Base-by-base conservation (phyloP, 2,888 invertebrate genomes). In the Sussaba pulchella region DNA sequence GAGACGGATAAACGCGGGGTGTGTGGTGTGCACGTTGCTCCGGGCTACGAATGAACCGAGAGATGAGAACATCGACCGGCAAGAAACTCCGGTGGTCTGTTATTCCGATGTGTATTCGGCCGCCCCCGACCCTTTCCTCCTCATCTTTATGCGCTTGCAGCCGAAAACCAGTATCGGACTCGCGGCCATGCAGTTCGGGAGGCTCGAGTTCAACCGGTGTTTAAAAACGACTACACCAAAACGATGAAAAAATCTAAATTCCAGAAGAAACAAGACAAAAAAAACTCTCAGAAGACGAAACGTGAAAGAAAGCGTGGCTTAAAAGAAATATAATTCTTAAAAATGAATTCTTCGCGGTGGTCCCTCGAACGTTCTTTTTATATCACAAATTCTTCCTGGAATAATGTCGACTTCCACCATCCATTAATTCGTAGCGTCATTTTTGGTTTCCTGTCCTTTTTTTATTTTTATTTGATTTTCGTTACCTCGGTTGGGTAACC, bases 91-190 rank as follows among this genome's bases (percentile, higher is more conserved):
- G 67, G 50, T 75, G 75, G 67, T 69, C 67, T 47, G 17, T 45
- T 47, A 12, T 14, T 21, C 47, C 3, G 19, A 21, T 50, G 50
- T 54, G 14, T 54, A 24, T n/a, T 52, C 17, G 14, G n/a, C n/a
- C n/a, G n/a, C n/a, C n/a, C n/a, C n/a, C n/a, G n/a, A n/a, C n/a
- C n/a, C n/a, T 54, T 19, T 72, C 61, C 21, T 45, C 21, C 66
- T 47, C 45, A 43, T 36, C 21, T 31, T 45, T 21, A n/a, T n/a
- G 31, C 14, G 21, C 8, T 19, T n/a, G 9, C 67, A 26, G 10
- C 24, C 61, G 26, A 71, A 74, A 80, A 80, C 80, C 75, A 75
- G 80, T 75, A 80, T 71, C 19, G 52, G 71, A 45, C 24, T 52
- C 31, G 31, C 31, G 6, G 31, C n/a, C n/a, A n/a, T n/a, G n/a